Percentiles rank a stretch among this genome's conserved stretches.
These are phyloP conservation scores for Toxotes lorentzi DNA, from an alignment of 2,797 vertebrate species.

Conservation along the genomic window DNA sequence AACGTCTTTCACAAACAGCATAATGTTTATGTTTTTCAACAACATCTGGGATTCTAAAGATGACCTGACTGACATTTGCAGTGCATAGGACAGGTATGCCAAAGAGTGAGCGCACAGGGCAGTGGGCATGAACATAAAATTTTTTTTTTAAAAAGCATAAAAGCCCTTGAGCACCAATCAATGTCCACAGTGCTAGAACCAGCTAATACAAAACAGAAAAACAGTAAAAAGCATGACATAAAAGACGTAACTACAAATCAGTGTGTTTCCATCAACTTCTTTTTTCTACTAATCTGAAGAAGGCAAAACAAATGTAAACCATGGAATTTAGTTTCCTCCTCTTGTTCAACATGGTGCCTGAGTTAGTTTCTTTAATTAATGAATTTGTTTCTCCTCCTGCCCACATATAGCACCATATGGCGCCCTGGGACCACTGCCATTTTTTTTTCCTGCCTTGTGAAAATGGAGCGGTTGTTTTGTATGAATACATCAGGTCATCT, in stretches of 20 bases:
- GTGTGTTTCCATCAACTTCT: not conserved
- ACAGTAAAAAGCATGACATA: not conserved
- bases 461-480: not conserved
- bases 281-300: not conserved
- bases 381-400: not conserved
- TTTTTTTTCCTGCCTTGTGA: not conserved
- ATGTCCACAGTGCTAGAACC: not conserved
- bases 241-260: not conserved
- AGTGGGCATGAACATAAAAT: not conserved
- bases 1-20: not conserved
- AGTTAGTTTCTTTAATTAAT: not conserved
- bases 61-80: not conserved
- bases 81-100: not conserved
- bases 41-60: not conserved
- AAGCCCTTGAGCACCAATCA: not conserved
- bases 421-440: not conserved
- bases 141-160: not conserved
- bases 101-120: not conserved
- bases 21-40: not conserved
- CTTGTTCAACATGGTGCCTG: not conserved
- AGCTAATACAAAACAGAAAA: not conserved
- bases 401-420: slow-evolving; percentile 2
- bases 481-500: not conserved
- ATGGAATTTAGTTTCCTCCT: not conserved
- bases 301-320: not conserved